Evolutionary conservation across 2,797 vertebrate species (phyloP), one percentile per base, ranked within the genome.

Genomic region (Oryzias dopingdopingensis): DNA sequence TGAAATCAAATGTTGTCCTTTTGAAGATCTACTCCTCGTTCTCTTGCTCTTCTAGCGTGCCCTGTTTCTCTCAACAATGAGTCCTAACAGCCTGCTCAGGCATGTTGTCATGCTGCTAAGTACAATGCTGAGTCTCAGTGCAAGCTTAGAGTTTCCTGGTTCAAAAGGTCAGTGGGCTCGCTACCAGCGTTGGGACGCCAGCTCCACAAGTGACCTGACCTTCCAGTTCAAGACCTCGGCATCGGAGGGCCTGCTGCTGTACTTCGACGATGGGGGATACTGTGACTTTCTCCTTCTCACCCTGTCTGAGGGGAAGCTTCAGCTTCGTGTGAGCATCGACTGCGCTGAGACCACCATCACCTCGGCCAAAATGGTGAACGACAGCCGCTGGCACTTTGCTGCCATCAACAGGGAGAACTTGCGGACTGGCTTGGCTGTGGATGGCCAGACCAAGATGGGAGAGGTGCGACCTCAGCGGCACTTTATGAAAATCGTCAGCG

Each of bases 111-210:
- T 97, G 80, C 86, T 96, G 70, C 88, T 99, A 70, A 91, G 93
- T 75, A 91, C 92, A 49, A 63, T 95, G 59, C 76, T 96, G 74
- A 93, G 93, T 69, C 86, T 96, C 51, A 93, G 91, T 74, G 72
- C 89, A 67, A 93, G 95, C 64, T 84, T 99, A 45, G 96, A 99
- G 90, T 98, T 99, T 74, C 93, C 95, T 72, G 97, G 96, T 63
- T 90, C 95, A n/a, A 91, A 94, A 50, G 95, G 93, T 75, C 96
- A 98, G 81, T 99, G 96, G 96, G 94, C 95, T 64, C 96, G 96
- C 69, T 99, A 96, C 87, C 88, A 94, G 59, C 95, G 96, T 80
- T 99, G 97, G 97, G 97, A 99, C 43, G 96, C 96, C 74, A 96
- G 96, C 88, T 93, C 94, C 4, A 91, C 91, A 78, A 93, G 96